Base-by-base conservation (phyloP, 1,140 invertebrate species). In the Heliothis subflexa region DNA sequence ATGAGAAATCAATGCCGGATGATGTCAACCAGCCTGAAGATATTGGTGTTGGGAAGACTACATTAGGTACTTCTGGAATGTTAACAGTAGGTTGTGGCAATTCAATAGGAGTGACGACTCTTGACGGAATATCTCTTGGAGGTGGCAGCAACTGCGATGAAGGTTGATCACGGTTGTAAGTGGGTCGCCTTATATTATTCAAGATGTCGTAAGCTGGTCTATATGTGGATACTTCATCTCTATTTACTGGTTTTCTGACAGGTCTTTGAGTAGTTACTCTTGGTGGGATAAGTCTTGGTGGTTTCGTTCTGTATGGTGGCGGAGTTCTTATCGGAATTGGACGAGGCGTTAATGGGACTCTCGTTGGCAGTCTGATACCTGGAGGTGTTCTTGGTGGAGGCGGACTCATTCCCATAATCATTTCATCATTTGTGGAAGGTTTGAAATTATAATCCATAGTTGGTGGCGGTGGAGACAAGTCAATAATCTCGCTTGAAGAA, bases 351-450 rank as follows among this genome's bases (percentile, higher is more conserved):
- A 88, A 82, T 7, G 88, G 83, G 45, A 81, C 68, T 78, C 89
- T 88, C 33, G 84, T 72, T 28, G 88, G 87, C 61, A 80, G 62
- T 82, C 86, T 88, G n/a, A 81, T 85, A 28, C 82, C 76, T 28
- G 86, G 59, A 33, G 87, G 80, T 0, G 80, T 89, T 78, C 82
- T 83, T 18, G 88, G 90, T 25, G 93, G 92, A 14, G 93, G 94
- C 45, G 94, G 94, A 82, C 91, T 95, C 94, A 95, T 95, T 13
- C 94, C 94, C 93, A 95, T 94, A 47, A 95, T 95, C 75, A 90
- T 88, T 78, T 95, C 93, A 81, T 91, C 90, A 70, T 91, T 92
- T 5, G 80, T 89, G 21, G 91, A 88, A 54, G 91, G 88, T 76
- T 91, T 94, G 45, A 93, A 92, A 66, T 88, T 94, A 66, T 92